Conservation (phyloP, 2,797 vertebrate species). For the Pseudochirops cupreus region DNA sequence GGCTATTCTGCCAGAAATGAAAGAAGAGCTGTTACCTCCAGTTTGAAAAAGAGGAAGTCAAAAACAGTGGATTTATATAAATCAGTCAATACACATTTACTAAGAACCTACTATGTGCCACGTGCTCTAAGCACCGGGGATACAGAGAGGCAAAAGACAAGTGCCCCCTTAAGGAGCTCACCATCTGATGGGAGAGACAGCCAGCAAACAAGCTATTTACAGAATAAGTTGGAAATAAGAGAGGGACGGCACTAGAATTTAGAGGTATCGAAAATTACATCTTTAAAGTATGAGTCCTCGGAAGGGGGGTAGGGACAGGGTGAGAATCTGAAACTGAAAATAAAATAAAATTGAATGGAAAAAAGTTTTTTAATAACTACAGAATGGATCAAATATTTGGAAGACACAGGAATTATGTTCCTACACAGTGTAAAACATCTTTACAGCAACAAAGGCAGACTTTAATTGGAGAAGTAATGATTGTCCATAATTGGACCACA, state of each 20-base stretch:
- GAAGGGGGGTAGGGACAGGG: background rate
- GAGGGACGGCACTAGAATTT: background rate
- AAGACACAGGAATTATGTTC: background rate
- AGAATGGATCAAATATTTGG: background rate
- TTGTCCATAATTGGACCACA: background rate
- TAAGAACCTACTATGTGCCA: background rate
- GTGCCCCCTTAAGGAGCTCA: background rate
- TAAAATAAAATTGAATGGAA: background rate
- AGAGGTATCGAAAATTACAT: background rate
- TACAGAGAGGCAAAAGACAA: background rate
- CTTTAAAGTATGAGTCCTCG: background rate
- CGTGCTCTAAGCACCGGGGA: background rate
- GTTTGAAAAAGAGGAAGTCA: background rate
- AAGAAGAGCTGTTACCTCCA: constrained; percentile 34
- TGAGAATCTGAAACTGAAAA: background rate
- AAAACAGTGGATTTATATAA: background rate
- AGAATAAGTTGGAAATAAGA: background rate
- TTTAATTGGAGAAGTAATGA: background rate
- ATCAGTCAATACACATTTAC: background rate
- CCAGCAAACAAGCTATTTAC: background rate
- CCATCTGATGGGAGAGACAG: background rate
- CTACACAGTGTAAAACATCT: background rate
- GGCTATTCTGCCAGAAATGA: constrained; percentile 44
- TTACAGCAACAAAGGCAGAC: background rate
- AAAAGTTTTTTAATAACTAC: background rate